Evolutionary conservation across 2,113 vertebrate genomes (phyloP), one percentile per base, ranked within the genome.

Genomic region (Acinonyx jubatus): DNA sequence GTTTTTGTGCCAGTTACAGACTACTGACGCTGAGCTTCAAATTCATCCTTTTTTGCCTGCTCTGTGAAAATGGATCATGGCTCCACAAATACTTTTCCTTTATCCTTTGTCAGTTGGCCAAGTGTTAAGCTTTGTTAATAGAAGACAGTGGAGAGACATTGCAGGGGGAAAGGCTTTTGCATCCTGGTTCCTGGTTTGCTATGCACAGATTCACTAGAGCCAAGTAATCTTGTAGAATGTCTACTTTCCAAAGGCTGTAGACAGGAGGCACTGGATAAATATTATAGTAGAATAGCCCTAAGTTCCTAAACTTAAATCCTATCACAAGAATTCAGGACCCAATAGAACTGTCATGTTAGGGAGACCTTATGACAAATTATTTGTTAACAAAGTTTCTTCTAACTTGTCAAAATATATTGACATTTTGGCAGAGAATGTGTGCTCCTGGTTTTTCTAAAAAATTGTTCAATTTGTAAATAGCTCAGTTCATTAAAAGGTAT

Each of bases 331-430:
- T 71, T 80, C 50, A 81, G 5, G 50, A n/a, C 74, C 74, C 80
- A 80, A 25, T 15, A 91, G 27, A n/a, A 63, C 1, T 71, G 41
- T 78, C 65, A 69, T 65, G 16, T 69, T 31, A 55, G 4, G 5
- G 21, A 65, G 71, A 94, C 11, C 29, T 91, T 45, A 27, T 79
- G 9, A 16, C 73, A 92, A 81, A 92, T 63, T 41, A 87, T 86
- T 92, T 89, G 61, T 50, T 85, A 86, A 81, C 36, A 31, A 76
- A 61, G 19, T 90, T 95, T 91, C 73, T 96, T 94, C 21, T 86
- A 82, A 71, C 36, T 82, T 82, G 23, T 61, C 36, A 90, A 97
- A 94, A 78, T 55, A 31, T 82, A n/a, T 18, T 81, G 29, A 86
- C 7, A 16, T 33, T 48, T 5, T 55, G 31, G 61, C 73, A 87